Base-by-base conservation (phyloP, 2,797 vertebrate species). In the Botia almorhae region DNA sequence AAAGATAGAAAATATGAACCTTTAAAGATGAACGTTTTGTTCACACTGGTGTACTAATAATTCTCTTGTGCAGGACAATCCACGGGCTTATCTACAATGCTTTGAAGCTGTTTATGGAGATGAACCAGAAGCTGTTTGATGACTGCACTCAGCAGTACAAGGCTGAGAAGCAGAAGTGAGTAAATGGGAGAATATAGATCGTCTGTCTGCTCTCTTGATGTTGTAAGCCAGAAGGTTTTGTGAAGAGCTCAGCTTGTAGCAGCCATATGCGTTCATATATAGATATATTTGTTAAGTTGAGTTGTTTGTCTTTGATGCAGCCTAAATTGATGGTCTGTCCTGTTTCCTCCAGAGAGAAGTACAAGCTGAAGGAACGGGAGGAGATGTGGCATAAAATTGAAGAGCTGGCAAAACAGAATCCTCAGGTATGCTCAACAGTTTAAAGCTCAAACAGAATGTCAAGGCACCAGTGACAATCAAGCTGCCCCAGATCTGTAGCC, bases 71-170 rank as follows among this genome's bases (percentile, higher is more conserved):
- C 87, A 98, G 97, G 93, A 99, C 97, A 13, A 99, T 99, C 92
- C 97, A 99, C 0, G 97, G 97, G 0, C 92, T 99, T 80, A 99
- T 99, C 91, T 99, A 99, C 89, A 99, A 98, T 6, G 97, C 97
- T 60, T 91, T 99, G 86, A 99, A 98, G 87, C 94, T 99, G 64
- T 98, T 99, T 89, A 99, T 99, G 97, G 97, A 99, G 90, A 99
- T 98, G 97, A 99, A 99, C 88, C 97, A 99, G 93, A 99, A 99
- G 90, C 92, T 98, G 80, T 99, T 99, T 91, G 97, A 99, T 76
- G 97, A 98, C 89, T 99, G 97, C 87, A 98, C 96, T 0, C 97
- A 99, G 87, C 97, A 98, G 78, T 99, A 98, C 90, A 98, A 99
- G 90, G 97, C 97, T 0, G 97, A 98, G 88, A 98, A 98, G 72